Evolutionary conservation across 2,888 invertebrate species (phyloP).

Genomic region (Schizaphis graminum): DNA sequence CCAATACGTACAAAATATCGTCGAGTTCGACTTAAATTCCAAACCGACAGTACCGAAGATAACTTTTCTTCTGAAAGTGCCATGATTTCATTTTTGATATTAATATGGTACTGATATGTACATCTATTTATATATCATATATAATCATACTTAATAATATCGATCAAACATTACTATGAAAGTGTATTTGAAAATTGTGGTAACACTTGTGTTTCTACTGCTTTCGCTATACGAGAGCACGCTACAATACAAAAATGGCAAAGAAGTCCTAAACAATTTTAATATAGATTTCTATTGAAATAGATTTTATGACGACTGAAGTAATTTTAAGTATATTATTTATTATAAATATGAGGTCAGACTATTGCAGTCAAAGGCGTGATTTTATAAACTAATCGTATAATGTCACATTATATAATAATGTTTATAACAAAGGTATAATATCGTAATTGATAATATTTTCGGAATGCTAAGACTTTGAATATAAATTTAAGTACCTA

Average conservation of each 20-base stretch:
- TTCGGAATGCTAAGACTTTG: neutral
- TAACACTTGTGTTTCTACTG: conserved; percentile 14
- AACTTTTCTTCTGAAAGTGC: neutral
- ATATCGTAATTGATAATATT: neutral
- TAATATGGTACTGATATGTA: neutral
- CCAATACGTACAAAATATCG: neutral
- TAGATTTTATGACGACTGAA: neutral
- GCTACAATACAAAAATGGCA: neutral
- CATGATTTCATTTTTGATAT: neutral
- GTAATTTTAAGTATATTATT: neutral
- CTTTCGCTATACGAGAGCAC: neutral
- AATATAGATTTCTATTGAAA: neutral
- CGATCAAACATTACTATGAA: conserved; percentile 22
- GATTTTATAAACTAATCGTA: neutral
- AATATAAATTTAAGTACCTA: conserved; percentile 24
- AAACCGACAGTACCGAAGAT: neutral
- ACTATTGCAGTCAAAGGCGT: no score
- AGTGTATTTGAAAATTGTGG: conserved; percentile 16
- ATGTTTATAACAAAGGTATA: neutral
- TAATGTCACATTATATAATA: neutral
- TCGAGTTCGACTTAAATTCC: neutral
- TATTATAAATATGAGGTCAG: neutral
- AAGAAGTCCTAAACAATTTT: neutral
- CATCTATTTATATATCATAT: neutral
- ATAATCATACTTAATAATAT: neutral